Conservation (phyloP, 1,140 invertebrate species). For the Psix sp. region DNA sequence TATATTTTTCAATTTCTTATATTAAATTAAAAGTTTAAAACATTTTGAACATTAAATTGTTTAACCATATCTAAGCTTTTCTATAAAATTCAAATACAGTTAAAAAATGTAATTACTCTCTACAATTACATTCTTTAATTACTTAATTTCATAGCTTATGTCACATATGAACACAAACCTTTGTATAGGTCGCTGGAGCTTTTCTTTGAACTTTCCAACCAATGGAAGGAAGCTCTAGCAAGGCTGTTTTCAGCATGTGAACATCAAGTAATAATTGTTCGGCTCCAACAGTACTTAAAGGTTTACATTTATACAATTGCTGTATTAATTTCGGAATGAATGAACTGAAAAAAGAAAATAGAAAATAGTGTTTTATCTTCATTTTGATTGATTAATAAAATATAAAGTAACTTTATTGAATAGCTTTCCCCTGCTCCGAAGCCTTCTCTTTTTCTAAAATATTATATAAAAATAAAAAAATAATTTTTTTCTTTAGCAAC, state of each 20-base stretch:
- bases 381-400: too few relatives aligned
- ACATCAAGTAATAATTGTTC: conserved; percentile 98
- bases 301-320: conserved; percentile 95
- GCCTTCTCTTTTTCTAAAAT: too few relatives aligned
- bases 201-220: conserved; percentile 91
- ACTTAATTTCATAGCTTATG: background rate
- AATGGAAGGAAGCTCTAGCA: conserved; percentile 96
- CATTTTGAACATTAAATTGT: too few relatives aligned
- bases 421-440: too few relatives aligned
- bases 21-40: too few relatives aligned
- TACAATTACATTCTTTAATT: conserved; percentile 3
- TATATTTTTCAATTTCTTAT: background rate
- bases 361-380: background rate
- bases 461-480: too few relatives aligned
- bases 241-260: conserved; percentile 96
- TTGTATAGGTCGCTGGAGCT: conserved; percentile 89
- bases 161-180: conserved; percentile 65
- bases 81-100: too few relatives aligned
- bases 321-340: conserved; percentile 97
- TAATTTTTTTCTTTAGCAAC: too few relatives aligned
- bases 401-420: too few relatives aligned
- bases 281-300: conserved; percentile 93
- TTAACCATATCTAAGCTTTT: too few relatives aligned
- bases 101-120: too few relatives aligned
- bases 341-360: conserved; percentile 79